phyloP scores from a whole-genome alignment of 2,797 vertebrate species.

The Muraenolepis orangiensis region DNA sequence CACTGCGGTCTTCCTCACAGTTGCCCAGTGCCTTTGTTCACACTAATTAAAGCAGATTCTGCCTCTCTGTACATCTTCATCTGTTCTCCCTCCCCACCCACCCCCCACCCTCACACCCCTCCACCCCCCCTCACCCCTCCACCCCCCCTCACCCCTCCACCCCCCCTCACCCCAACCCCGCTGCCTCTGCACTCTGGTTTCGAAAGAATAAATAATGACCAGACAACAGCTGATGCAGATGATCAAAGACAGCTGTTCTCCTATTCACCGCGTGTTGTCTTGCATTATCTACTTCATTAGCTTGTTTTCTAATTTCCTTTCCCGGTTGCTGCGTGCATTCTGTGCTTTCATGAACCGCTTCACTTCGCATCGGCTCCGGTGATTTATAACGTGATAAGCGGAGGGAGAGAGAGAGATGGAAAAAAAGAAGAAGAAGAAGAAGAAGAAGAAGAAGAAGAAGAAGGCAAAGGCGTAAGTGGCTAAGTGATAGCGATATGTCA shows the following conservation, averaged over 20 bases:
- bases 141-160: constrained; percentile 52
- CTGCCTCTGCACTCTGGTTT: constrained; percentile 66
- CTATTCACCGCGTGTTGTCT: constrained; percentile 76
- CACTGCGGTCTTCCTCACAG: constrained; percentile 89
- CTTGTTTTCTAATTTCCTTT: constrained; percentile 70
- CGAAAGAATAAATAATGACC: constrained; percentile 75
- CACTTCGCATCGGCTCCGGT: constrained; percentile 42
- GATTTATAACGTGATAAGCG: constrained; percentile 15
- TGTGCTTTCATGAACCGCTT: constrained; percentile 50
- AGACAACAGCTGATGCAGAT: constrained; percentile 63
- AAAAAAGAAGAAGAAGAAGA: too few relatives aligned
- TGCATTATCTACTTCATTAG: constrained; percentile 75
- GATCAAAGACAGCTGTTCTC: constrained; percentile 77
- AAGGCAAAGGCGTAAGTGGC: background rate
- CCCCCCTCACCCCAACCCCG: constrained; percentile 65
- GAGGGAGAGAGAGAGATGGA: background rate
- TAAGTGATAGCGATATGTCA: constrained; percentile 61
- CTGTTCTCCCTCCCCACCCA: constrained; percentile 73
- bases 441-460: too few relatives aligned
- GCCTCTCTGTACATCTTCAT: constrained; percentile 91
- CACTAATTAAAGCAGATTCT: constrained; percentile 96
- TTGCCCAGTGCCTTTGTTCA: constrained; percentile 87
- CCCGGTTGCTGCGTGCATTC: constrained; percentile 61
- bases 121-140: constrained; percentile 53
- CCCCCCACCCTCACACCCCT: constrained; percentile 56